Evolutionary conservation across 2,888 invertebrate species (phyloP).

Genomic region (Eilema depressum): DNA sequence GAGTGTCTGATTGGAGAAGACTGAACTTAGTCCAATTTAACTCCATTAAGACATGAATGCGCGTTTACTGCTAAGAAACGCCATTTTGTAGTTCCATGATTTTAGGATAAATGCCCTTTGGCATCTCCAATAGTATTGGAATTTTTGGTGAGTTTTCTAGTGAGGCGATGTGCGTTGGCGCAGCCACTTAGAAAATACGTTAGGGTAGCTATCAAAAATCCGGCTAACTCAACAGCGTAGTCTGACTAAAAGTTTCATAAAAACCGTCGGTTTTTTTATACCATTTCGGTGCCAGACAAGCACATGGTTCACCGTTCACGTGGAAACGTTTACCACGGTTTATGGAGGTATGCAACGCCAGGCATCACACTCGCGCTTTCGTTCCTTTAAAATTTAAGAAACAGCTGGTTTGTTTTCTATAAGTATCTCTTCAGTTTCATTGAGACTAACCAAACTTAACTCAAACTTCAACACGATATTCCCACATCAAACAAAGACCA

Average conservation of each 20-base stretch:
- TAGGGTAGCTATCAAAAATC: neutral
- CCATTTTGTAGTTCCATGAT: neutral
- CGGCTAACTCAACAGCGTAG: neutral
- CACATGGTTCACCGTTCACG: no score
- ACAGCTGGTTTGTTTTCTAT: slow-evolving; percentile 39
- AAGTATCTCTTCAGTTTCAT: slow-evolving; percentile 48
- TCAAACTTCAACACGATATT: slow-evolving; percentile 46
- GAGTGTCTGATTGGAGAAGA: slow-evolving; percentile 8
- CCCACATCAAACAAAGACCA: slow-evolving; percentile 51
- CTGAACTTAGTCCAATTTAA: slow-evolving; percentile 6
- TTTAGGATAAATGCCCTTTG: neutral
- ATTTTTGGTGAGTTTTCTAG: neutral
- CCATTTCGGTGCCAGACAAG: no score
- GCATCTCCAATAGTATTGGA: neutral
- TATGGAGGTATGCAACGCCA: no score
- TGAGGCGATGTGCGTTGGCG: neutral
- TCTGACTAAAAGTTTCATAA: no score
- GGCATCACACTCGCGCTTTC: no score
- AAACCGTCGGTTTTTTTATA: no score
- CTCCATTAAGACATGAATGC: slow-evolving; percentile 6
- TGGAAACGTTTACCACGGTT: no score
- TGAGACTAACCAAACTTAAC: slow-evolving; percentile 35
- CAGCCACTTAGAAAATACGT: neutral
- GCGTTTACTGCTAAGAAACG: neutral
- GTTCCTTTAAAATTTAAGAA: slow-evolving; percentile 23